phyloP scores from a whole-genome alignment of 2,797 vertebrate species.

The Hippopotamyrus pictus region DNA sequence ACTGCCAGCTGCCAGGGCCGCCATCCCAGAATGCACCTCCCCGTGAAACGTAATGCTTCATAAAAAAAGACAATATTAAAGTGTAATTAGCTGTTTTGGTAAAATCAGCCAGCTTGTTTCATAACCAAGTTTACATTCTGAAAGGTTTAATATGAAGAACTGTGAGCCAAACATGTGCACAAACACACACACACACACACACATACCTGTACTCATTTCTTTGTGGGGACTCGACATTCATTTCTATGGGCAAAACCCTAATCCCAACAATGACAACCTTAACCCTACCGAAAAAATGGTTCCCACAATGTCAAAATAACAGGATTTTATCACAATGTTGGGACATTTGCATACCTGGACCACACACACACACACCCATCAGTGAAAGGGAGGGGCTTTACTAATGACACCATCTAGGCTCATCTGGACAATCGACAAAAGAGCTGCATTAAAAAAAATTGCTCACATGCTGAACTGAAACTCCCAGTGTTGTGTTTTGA shows the following conservation, averaged over 20 bases:
- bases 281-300: not conserved
- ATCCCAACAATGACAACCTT: not conserved
- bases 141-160: not conserved
- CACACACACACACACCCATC: not conserved
- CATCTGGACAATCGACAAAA: not conserved
- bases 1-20: not conserved
- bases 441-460: not conserved
- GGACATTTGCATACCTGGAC: too few relatives aligned
- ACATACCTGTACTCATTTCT: not conserved
- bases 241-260: not conserved
- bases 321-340: too few relatives aligned
- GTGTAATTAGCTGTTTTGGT: not conserved
- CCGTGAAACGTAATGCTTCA: not conserved
- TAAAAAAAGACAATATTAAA: not conserved
- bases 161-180: not conserved
- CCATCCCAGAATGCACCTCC: not conserved
- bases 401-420: not conserved
- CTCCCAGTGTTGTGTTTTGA: not conserved
- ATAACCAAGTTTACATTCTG: not conserved
- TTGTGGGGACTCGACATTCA: not conserved
- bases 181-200: not conserved
- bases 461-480: not conserved
- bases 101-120: not conserved
- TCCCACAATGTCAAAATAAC: not conserved
- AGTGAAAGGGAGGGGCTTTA: not conserved